A percentile compares a stretch with the other conserved stretches of the same genome.
Conservation (phyloP, 2,797 vertebrate genomes). For the Galago senegalensis region DNA sequence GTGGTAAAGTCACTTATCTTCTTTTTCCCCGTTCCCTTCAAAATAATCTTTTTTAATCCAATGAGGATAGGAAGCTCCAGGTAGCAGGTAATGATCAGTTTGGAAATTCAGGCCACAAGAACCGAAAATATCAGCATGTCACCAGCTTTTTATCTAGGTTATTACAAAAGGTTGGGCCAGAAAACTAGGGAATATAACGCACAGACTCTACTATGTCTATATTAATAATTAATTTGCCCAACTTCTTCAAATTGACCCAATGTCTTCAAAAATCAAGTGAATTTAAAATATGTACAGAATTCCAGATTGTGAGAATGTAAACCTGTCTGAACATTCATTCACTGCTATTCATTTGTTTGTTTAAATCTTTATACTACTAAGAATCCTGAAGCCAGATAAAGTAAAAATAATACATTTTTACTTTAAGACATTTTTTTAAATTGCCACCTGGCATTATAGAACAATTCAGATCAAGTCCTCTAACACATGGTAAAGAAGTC, state of each 20-base stretch:
- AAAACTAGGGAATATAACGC: neutral
- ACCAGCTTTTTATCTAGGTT: constrained; percentile 76
- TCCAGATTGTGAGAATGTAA: neutral
- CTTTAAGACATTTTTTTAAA: constrained; percentile 42
- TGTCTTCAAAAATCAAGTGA: neutral
- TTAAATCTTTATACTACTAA: constrained; percentile 12
- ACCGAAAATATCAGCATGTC: constrained; percentile 63
- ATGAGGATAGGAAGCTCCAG: constrained; percentile 58
- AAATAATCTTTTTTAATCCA: constrained; percentile 58
- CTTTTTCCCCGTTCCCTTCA: constrained; percentile 27
- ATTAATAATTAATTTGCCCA: neutral
- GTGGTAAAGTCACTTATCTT: neutral
- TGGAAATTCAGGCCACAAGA: constrained; percentile 75
- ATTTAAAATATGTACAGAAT: neutral
- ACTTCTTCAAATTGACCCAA: neutral
- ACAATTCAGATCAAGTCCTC: constrained; percentile 9
- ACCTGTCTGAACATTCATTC: neutral
- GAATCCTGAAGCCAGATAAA: neutral
- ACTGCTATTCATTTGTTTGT: neutral
- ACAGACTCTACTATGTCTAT: neutral
- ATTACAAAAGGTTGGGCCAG: constrained; percentile 53
- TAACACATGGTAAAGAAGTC: neutral
- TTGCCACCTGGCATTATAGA: neutral
- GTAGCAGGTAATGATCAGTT: constrained; percentile 12
- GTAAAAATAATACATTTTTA: neutral